Base-by-base conservation (phyloP, 1,140 invertebrate genomes). In the Scaptomyza hsui region DNA sequence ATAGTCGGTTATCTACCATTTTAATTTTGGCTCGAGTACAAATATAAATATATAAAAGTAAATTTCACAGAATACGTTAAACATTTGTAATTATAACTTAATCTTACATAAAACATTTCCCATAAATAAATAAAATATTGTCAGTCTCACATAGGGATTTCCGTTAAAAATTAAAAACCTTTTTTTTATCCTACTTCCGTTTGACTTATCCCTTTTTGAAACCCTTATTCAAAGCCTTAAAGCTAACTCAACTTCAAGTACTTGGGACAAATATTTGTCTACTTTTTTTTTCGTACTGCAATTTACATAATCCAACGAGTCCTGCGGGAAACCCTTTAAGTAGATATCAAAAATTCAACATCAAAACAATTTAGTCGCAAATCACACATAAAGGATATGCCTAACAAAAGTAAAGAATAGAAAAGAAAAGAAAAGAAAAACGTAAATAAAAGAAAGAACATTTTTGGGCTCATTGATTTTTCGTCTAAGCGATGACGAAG, bases 401-500 rank as follows among this genome's bases (percentile, higher is more conserved):
- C 45, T 41, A 16, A 47, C 13, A 3, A 49, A 56, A 26, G 4
- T 35, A 37, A 10, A 18, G 6, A 29, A 61, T 49, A 55, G 1
- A 19, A 32, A 48, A 18, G 12, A 26, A 39, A 32, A 18, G n/a
- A n/a, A 55, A 70, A 37, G 37, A 21, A 15, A 59, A 35, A 53
- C 57, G 21, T 15, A 39, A 55, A 55, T 42, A 55, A 55, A 42
- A 52, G 26, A 60, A 41, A 67, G 9, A 60, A 18, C 35, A 39
- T 72, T 61, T 29, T 57, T 21, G 41, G 57, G 55, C 55, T 68
- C 56, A 72, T 68, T 60, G 69, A 67, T 72, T 67, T 72, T 70
- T 24, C 51, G 49, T 55, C 19, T 53, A 32, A 37, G 10, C 19
- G 26, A 49, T 29, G 42, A 71, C 47, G 26, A 71, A 35, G 15